A percentile compares a stretch with the other conserved stretches of the same genome.
Evolutionary conservation across 2,888 invertebrate genomes (phyloP).

Genomic region (Drosophila infuscata): DNA sequence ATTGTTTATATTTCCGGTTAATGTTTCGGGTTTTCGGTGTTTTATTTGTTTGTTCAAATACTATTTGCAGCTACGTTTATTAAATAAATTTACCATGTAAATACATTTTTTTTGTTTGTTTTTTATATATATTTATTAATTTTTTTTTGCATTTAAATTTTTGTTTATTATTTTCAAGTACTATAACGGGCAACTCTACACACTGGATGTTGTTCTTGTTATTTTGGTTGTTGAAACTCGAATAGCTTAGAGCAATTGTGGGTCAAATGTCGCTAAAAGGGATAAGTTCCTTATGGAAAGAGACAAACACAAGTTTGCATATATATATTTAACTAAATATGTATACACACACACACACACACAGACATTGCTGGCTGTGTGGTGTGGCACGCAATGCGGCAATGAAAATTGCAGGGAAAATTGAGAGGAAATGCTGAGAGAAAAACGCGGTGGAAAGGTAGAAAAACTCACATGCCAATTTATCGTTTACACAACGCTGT

Average conservation of each 20-base stretch:
- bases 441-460: slow-evolving; percentile 45
- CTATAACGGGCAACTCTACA: slow-evolving; percentile 72
- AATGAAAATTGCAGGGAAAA: slow-evolving; percentile 53
- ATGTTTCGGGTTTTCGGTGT: slow-evolving; percentile 51
- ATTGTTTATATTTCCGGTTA: slow-evolving; percentile 57
- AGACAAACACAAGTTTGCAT: slow-evolving; percentile 29
- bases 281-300: slow-evolving; percentile 74
- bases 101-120: slow-evolving; percentile 38
- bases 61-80: slow-evolving; percentile 61
- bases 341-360: slow-evolving; percentile 27
- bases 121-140: background rate
- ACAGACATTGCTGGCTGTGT: slow-evolving; percentile 18
- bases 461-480: slow-evolving; percentile 55
- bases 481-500: slow-evolving; percentile 18
- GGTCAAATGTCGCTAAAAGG: slow-evolving; percentile 68
- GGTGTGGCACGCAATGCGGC: slow-evolving; percentile 19
- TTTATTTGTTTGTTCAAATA: slow-evolving; percentile 36
- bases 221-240: slow-evolving; percentile 57
- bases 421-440: slow-evolving; percentile 44
- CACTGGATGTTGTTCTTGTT: slow-evolving; percentile 55
- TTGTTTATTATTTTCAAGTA: slow-evolving; percentile 41
- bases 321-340: slow-evolving; percentile 56
- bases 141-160: slow-evolving; percentile 15
- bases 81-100: slow-evolving; percentile 57
- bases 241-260: slow-evolving; percentile 71